Conservation (phyloP, 2,113 vertebrate species). For the Nipponia nippon region DNA sequence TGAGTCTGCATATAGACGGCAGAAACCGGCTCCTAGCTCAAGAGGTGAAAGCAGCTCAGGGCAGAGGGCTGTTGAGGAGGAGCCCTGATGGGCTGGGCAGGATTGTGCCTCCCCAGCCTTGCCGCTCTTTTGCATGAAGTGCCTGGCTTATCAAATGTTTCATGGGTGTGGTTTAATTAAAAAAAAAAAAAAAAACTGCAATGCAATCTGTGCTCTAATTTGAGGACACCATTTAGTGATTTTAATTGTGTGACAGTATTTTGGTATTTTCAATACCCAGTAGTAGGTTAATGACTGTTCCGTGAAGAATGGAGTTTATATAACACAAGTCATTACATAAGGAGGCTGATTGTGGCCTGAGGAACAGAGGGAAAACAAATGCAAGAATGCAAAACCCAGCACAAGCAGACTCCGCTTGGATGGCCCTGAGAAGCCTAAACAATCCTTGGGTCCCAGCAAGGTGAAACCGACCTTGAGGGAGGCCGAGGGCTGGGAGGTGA, state of each 20-base stretch:
- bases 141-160: not conserved
- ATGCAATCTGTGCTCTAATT: slow-evolving; percentile 54
- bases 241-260: slow-evolving; percentile 67
- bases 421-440: not conserved
- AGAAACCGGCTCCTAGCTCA: not conserved
- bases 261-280: slow-evolving; percentile 55
- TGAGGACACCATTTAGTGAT: slow-evolving; percentile 59
- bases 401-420: not conserved
- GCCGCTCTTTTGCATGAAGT: not conserved
- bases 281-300: slow-evolving; percentile 69
- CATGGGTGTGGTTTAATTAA: not conserved
- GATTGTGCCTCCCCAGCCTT: not conserved
- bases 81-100: not conserved
- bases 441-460: not conserved
- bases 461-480: not conserved
- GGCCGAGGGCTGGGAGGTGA: not conserved
- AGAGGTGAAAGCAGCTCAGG: not conserved
- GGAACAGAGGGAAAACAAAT: slow-evolving; percentile 29
- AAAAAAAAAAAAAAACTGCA: not conserved
- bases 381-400: not conserved
- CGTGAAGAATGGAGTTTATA: slow-evolving; percentile 64
- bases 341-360: slow-evolving; percentile 42
- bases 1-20: rapidly evolving
- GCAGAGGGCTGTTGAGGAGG: not conserved
- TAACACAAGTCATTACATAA: slow-evolving; percentile 57